Base-by-base conservation (phyloP, 2,797 vertebrate genomes). In the Poeciliopsis turneri region DNA sequence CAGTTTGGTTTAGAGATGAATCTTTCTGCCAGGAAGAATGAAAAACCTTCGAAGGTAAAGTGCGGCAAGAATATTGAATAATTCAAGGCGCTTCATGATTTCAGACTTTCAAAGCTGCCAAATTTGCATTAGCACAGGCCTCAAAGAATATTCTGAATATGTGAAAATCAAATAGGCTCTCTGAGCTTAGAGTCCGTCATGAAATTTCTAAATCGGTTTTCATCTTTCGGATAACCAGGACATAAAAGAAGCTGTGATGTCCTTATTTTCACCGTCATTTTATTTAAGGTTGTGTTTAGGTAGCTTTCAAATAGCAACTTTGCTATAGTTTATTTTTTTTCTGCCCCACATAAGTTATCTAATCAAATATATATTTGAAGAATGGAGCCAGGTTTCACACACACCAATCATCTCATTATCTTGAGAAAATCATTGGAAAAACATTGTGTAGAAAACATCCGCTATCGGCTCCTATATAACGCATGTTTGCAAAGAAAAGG, bases 151-250 rank as follows among this genome's bases (percentile, higher is more conserved):
- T 64, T 64, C 45, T 45, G 41, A 75, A 75, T 74, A 39, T 73
- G 86, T 76, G 61, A 64, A 81, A 74, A 78, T 81, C 46, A 77
- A 82, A 75, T 85, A 80, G 80, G 83, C 91, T 90, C 92, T 88
- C 89, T 87, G 85, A 84, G 68, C 57, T 72, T 23, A n/a, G 12
- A n/a, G 74, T 89, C 90, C 87, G 89, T 79, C 43, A 28, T 83
- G 85, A 82, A 86, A 82, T 80, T 75, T 70, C 39, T 76, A 47
- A 85, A 87, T 90, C 84, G 82, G 81, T 80, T 87, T 83, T 81
- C 30, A 78, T 82, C 89, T 92, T 91, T 88, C 78, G 89, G 91
- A 90, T 93, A 89, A 93, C 90, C 92, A 90, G 86, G 87, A 92
- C 92, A 90, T 90, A 57, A 88, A 92, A 92, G 90, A 89, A 93